These are phyloP conservation scores for Tetanocera ferruginea DNA, from an alignment of 2,888 invertebrate species.

Conservation along the genomic window DNA sequence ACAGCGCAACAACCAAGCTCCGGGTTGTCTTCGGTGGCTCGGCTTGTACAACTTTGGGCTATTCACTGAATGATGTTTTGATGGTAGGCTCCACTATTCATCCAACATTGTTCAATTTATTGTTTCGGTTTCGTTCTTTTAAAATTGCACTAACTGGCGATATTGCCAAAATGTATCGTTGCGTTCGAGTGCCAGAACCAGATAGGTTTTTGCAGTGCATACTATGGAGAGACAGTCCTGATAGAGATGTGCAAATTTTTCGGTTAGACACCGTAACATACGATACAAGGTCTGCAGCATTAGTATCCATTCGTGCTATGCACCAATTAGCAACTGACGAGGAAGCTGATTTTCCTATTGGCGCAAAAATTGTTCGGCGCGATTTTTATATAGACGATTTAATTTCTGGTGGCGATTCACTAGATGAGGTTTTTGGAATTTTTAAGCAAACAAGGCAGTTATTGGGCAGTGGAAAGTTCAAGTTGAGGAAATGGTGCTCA, in stretches of 20 bases:
- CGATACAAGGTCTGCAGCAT: background rate
- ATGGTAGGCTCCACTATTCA: no score
- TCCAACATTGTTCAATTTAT: background rate
- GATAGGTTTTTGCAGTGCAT: slow-evolving; percentile 27
- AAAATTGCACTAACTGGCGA: slow-evolving; percentile 13
- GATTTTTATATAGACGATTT: slow-evolving; percentile 42
- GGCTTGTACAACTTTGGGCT: no score
- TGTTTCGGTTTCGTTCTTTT: background rate
- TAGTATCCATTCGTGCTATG: background rate
- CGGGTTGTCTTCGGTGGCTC: no score
- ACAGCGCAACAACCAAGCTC: no score
- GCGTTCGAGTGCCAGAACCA: background rate
- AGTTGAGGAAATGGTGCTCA: slow-evolving; percentile 30
- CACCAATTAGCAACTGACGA: slow-evolving; percentile 25
- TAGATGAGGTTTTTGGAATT: slow-evolving; percentile 25
- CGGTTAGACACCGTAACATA: slow-evolving; percentile 6
- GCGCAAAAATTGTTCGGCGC: slow-evolving; percentile 13
- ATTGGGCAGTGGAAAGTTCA: slow-evolving; percentile 26
- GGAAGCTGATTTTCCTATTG: background rate
- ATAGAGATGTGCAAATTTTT: slow-evolving; percentile 15
- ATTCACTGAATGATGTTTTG: no score
- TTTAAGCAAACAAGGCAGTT: slow-evolving; percentile 19
- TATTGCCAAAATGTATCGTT: slow-evolving; percentile 32
- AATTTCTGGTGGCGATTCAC: slow-evolving; percentile 22
- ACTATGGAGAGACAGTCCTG: slow-evolving; percentile 28